Percentiles rank a stretch among this genome's conserved stretches.
Evolutionary conservation across 2,888 invertebrate species (phyloP).

Genomic region (Tipula lateralis): DNA sequence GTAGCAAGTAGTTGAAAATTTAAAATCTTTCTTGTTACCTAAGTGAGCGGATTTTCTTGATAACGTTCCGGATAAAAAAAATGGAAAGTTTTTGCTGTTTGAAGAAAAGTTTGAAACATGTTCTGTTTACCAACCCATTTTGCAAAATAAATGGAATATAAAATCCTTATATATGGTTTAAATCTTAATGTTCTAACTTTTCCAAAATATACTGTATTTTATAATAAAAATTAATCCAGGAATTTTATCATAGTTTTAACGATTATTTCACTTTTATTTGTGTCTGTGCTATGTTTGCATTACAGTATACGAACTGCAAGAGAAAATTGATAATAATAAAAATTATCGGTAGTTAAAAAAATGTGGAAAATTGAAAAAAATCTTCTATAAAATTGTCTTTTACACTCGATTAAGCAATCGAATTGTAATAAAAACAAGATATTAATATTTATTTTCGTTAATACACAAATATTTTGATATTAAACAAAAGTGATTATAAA

Average conservation of each 20-base stretch:
- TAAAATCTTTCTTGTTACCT: too few relatives aligned
- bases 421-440: not conserved
- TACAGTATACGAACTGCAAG: not conserved
- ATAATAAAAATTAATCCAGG: conserved; percentile 24
- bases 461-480: too few relatives aligned
- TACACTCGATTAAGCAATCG: not conserved
- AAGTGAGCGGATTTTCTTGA: too few relatives aligned
- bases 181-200: not conserved
- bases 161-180: too few relatives aligned
- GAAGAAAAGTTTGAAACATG: too few relatives aligned
- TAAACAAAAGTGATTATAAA: too few relatives aligned
- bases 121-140: too few relatives aligned
- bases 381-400: not conserved
- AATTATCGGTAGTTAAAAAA: not conserved
- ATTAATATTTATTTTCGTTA: not conserved
- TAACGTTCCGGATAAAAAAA: too few relatives aligned
- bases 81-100: too few relatives aligned
- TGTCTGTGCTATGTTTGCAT: not conserved
- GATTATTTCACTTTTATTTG: not conserved
- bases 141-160: too few relatives aligned
- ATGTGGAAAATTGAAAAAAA: not conserved
- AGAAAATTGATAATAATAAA: not conserved
- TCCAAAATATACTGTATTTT: not conserved
- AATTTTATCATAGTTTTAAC: not conserved
- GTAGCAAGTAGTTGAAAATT: too few relatives aligned